These are phyloP conservation scores for Drosophila melanosoma DNA, from an alignment of 2,888 invertebrate species.

Conservation along the genomic window DNA sequence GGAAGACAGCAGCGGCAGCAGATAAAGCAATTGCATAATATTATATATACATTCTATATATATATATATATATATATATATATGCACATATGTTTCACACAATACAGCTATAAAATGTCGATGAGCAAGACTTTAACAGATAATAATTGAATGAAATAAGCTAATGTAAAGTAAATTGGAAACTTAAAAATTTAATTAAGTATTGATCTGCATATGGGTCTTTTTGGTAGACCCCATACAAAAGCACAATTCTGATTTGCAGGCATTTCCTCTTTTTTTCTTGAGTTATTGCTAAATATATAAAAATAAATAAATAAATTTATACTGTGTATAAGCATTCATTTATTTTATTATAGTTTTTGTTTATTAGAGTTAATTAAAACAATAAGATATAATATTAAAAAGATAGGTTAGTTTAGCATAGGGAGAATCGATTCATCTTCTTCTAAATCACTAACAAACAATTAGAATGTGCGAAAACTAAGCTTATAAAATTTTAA, in stretches of 20 bases:
- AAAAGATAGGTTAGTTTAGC: no score
- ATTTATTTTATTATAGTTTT: background rate
- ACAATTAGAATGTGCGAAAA: background rate
- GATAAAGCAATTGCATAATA: slow-evolving; percentile 2
- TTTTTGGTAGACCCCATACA: background rate
- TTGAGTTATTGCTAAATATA: background rate
- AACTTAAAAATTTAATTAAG: background rate
- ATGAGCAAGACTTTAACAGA: background rate
- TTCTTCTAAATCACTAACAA: background rate
- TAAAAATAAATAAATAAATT: background rate
- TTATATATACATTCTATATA: background rate
- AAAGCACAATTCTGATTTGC: background rate
- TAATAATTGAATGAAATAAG: background rate
- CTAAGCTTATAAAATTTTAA: slow-evolving; percentile 61
- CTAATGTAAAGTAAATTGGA: background rate
- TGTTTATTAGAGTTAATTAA: background rate
- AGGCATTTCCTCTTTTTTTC: background rate
- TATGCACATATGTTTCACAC: background rate
- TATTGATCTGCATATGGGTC: background rate
- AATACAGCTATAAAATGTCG: background rate
- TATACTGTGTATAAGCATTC: background rate
- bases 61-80: background rate
- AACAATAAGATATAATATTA: background rate
- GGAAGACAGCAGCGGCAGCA: background rate
- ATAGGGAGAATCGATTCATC: background rate